These are phyloP conservation scores for Hypercompe scribonia DNA, from an alignment of 2,888 invertebrate species.

Conservation along the genomic window DNA sequence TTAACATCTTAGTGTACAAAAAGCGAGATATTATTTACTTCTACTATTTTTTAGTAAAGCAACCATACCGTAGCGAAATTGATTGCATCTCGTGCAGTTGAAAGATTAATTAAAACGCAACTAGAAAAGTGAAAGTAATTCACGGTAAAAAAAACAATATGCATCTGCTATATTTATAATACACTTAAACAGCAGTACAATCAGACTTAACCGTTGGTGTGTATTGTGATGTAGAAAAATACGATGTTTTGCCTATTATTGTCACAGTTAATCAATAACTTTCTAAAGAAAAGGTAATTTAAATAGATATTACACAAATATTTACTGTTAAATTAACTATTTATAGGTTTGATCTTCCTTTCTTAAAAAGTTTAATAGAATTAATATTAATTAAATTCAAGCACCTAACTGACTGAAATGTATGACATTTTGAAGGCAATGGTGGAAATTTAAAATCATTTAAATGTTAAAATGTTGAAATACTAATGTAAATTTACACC, in stretches of 20 bases:
- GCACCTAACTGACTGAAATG: background rate
- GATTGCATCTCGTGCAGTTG: conserved; percentile 2
- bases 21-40: background rate
- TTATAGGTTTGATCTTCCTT: background rate
- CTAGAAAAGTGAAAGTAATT: conserved; percentile 3
- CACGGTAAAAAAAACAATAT: background rate
- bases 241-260: background rate
- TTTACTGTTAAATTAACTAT: background rate
- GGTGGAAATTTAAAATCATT: background rate
- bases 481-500: background rate
- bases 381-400: background rate
- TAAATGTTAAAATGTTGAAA: background rate
- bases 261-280: background rate
- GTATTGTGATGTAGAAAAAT: background rate
- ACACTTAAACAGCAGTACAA: background rate
- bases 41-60: background rate
- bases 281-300: background rate
- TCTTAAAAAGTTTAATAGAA: background rate
- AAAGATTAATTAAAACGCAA: background rate
- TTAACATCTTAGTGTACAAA: background rate
- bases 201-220: background rate
- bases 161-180: background rate
- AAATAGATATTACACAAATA: background rate
- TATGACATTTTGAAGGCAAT: background rate
- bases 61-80: background rate